Evolutionary conservation across 2,113 vertebrate species (phyloP), one percentile per base, ranked within the genome.

Genomic region (Oplegnathus fasciatus): DNA sequence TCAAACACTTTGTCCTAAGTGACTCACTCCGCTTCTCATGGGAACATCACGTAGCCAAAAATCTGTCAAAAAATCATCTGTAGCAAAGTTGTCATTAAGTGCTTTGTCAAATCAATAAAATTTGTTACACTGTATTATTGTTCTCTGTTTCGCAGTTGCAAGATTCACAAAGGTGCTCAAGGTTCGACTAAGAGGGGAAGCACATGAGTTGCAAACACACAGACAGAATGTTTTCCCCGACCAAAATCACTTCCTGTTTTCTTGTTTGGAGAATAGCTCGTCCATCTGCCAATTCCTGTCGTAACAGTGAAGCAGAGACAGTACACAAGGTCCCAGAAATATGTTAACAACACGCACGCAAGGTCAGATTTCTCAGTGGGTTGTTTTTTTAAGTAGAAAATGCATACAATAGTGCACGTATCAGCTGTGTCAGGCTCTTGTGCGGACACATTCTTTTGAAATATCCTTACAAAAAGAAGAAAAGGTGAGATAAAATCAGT

Each of bases 81-180:
- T 75, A 78, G 87, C 75, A 75, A 52, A 82, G 50, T 65, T 52
- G 78, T 85, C 42, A 46, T 48, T 85, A 37, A 46, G 82, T 89
- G 73, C 80, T 89, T 65, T 85, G 73, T 85, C 28, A 44, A 70
- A 57, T 85, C n/a, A 93, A 90, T 89, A 89, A 90, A 90, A 61
- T 75, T 14, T 89, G 72, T 81, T 50, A 54, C 52, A 24, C 6
- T 69, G 0, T 20, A 11, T 24, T n/a, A 15, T 13, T 1, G 52
- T 60, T 44, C 4, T 62, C 20, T 71, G 57, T 57, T 84, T 18
- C 54, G 8, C 6, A 54, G 8, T 52, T 6, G 11, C 65, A 28
- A 11, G 42, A 28, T 30, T 54, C 26, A 72, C 46, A 28, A 5
- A 14, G 26, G 13, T 20, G 11, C 7, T 71, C 50, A 2, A 10